These are phyloP conservation scores for Sylvietta virens DNA, from an alignment of 2,113 vertebrate species.

Conservation along the genomic window DNA sequence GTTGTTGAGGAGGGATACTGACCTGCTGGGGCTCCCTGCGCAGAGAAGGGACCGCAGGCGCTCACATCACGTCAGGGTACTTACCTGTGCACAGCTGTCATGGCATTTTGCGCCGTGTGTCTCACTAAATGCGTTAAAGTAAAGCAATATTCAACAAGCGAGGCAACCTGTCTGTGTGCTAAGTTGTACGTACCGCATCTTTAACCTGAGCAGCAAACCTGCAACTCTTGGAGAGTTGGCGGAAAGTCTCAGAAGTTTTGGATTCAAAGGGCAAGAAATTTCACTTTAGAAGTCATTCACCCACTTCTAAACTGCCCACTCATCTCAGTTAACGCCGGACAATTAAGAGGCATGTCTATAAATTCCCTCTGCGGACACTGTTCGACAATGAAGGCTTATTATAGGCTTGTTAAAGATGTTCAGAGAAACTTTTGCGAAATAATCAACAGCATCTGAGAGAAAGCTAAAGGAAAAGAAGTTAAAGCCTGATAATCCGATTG, in stretches of 20 bases:
- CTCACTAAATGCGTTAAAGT: not conserved
- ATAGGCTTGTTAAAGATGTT: not conserved
- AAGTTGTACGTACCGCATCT: conserved; percentile 43
- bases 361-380: conserved; percentile 13
- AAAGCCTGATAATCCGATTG: conserved; percentile 53
- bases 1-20: conserved; percentile 34
- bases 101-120: not conserved
- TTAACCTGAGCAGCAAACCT: conserved; percentile 33
- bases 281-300: conserved; percentile 19
- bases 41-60: not conserved
- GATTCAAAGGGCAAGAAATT: conserved; percentile 43
- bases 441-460: conserved; percentile 54
- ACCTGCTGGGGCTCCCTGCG: not conserved
- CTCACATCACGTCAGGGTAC: conserved; percentile 24
- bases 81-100: conserved; percentile 66
- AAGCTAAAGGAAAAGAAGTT: conserved; percentile 62
- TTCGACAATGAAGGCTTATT: not conserved
- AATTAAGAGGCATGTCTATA: conserved; percentile 33
- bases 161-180: not conserved
- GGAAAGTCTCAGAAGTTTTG: conserved; percentile 58
- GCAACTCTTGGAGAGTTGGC: conserved; percentile 42
- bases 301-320: conserved; percentile 19
- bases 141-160: conserved; percentile 1
- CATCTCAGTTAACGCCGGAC: not conserved
- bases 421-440: conserved; percentile 61